A percentile compares a stretch with the other conserved stretches of the same genome.
Evolutionary conservation across 1,140 invertebrate genomes (phyloP).

Genomic region (Pteromalus puparum): DNA sequence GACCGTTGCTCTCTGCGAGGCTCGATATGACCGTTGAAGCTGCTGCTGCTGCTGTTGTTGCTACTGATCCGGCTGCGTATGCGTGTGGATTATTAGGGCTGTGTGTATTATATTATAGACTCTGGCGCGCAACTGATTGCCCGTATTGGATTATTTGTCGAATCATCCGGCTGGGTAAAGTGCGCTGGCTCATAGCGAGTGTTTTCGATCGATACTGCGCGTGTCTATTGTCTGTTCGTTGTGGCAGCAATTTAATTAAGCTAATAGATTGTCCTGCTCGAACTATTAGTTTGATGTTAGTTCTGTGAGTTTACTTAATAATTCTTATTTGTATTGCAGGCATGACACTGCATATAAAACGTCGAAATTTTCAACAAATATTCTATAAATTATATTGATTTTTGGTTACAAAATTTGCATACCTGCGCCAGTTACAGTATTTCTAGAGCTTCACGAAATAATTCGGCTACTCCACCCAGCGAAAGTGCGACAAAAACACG

Average conservation of each 20-base stretch:
- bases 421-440: too few relatives aligned
- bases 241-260: background rate
- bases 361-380: too few relatives aligned
- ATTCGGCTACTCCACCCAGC: background rate
- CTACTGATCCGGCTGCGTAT: background rate
- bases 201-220: background rate
- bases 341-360: too few relatives aligned
- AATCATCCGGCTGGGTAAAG: slow-evolving; percentile 2
- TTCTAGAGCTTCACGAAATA: too few relatives aligned
- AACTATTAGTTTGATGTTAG: background rate
- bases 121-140: slow-evolving; percentile 2
- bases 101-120: background rate
- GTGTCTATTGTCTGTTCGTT: background rate
- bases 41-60: background rate
- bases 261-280: background rate
- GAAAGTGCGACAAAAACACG: too few relatives aligned
- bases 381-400: too few relatives aligned
- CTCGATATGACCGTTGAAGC: slow-evolving; percentile 30
- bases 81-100: background rate
- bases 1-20: slow-evolving; percentile 13
- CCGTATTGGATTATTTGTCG: slow-evolving; percentile 24
- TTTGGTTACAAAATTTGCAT: too few relatives aligned
- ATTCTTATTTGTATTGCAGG: too few relatives aligned
- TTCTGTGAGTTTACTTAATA: too few relatives aligned
- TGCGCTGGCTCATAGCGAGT: background rate